A percentile compares a stretch with the other conserved stretches of the same genome.
These are phyloP conservation scores for Desmophyllum pertusum DNA, from an alignment of 92 coral and sea anemone genomes.

Conservation along the genomic window DNA sequence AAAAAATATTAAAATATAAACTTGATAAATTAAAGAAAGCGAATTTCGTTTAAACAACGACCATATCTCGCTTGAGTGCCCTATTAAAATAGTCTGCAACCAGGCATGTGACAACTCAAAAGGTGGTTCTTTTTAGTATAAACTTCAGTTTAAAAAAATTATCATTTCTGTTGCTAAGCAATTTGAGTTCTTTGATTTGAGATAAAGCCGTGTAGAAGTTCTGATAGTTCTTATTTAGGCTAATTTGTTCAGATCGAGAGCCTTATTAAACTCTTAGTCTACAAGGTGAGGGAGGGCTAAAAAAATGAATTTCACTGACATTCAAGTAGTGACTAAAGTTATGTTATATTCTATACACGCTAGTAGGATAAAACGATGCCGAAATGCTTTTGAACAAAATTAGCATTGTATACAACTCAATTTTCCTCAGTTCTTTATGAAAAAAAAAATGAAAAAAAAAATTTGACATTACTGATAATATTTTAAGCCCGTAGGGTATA, in stretches of 20 bases:
- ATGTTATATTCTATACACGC: too few species aligned
- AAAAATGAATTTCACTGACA: too few species aligned
- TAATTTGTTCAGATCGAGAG: not conserved
- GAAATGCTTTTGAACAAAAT: not conserved
- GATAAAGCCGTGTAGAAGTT: not conserved
- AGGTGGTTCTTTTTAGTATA: not conserved
- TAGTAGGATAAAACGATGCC: not conserved
- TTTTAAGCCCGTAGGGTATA: too few species aligned
- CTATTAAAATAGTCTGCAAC: not conserved
- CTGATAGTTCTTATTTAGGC: not conserved
- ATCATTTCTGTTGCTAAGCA: not conserved
- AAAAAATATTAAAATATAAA: too few species aligned
- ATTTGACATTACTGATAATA: too few species aligned
- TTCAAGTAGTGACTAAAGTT: too few species aligned
- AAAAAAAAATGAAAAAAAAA: not conserved
- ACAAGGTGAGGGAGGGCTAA: too few species aligned
- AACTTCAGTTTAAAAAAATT: not conserved
- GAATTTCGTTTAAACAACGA: not conserved
- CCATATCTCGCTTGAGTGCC: not conserved
- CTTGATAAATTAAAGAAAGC: too few species aligned
- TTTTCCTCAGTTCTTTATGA: not conserved
- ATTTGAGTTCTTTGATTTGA: not conserved
- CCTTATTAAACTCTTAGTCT: too few species aligned
- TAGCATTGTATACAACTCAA: not conserved
- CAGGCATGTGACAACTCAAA: not conserved